Conservation (phyloP, 2,113 vertebrate genomes). For the rabbit (Oryctolagus cuniculus) region mOryCun1.1 NC_091436.1:83308501-83309000, state of each 20-base stretch:
- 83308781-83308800: neutral
- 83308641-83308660: no score
- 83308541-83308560: constrained; percentile 99
- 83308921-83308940: neutral
- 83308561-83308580: constrained; percentile 89
- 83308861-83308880: neutral
- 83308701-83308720: neutral
- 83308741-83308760: neutral
- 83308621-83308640: neutral
- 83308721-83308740: neutral
- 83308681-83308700: neutral
- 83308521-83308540: constrained; percentile 98
- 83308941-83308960: neutral
- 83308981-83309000: neutral
- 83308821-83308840: neutral
- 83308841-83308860: neutral
- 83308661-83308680: neutral
- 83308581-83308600: no score
- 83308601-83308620: neutral
- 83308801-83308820: neutral
- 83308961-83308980: neutral
- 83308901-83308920: neutral
- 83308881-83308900: neutral
- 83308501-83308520: constrained; percentile 99
- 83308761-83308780: neutral